Evolutionary conservation across 2,888 invertebrate genomes (phyloP), one percentile per base, ranked within the genome.

Genomic region (Eilema griseolum): DNA sequence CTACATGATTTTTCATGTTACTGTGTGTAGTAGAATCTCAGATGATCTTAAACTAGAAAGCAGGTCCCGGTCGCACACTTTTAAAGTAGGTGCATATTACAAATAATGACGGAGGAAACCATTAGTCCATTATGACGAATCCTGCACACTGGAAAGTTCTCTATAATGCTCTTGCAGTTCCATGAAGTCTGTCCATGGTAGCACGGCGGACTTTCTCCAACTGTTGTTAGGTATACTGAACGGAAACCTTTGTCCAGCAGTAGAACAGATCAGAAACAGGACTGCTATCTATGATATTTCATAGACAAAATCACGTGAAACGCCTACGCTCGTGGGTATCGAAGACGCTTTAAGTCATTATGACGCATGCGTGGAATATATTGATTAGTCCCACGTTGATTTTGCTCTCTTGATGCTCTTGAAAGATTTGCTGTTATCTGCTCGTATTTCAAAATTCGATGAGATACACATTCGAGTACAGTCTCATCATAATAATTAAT

Each of bases 351-450:
- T 52, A 81, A 82, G 85, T 81, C 83, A 84, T 84, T 77, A 79
- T 87, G 90, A 93, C 95, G 95, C 95, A 95, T 95, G 95, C 95
- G 95, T 92, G 88, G 81, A 90, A 86, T 84, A 81, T 95, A 95
- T 95, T 92, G 95, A 95, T 95, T 92, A 84, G 83, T 86, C 82
- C 86, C 85, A 82, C 83, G 88, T 87, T 87, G 90, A 90, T 90
- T 90, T 87, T 85, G 82, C 87, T 86, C 85, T 85, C 84, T 76
- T 75, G 78, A 79, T 81, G 78, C 82, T 86, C 80, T 84, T 74
- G 69, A 72, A 78, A 82, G 78, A 79, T 76, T 76, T 68, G 69
- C 61, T 65, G 64, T 72, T 56, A 73, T 75, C 70, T 73, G 72
- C 74, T 71, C 73, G 64, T 28, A 70, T 75, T 80, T 71, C 56